Percentiles rank a stretch among this genome's conserved stretches.
Conservation (phyloP, 2,113 vertebrate genomes). For the Burhinus oedicnemus region DNA sequence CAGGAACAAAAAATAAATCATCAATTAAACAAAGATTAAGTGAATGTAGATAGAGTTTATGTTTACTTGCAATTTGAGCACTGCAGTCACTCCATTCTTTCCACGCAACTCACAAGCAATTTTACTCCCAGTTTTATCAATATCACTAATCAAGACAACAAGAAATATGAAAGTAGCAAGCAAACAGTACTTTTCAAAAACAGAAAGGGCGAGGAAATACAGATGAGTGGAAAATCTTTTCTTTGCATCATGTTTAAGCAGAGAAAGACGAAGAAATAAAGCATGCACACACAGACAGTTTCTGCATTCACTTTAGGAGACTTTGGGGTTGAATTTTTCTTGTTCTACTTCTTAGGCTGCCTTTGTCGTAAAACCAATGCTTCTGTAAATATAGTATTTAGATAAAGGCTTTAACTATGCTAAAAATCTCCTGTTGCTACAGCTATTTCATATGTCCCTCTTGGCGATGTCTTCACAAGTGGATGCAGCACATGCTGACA, state of each 20-base stretch:
- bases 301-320: neutral
- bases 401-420: neutral
- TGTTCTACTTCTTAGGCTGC: neutral
- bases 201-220: neutral
- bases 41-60: neutral
- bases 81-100: neutral
- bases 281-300: neutral
- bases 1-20: neutral
- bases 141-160: neutral
- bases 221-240: neutral
- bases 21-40: neutral
- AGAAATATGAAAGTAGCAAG: neutral
- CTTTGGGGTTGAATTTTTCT: neutral
- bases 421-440: neutral
- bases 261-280: neutral
- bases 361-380: neutral
- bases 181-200: neutral
- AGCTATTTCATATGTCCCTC: neutral
- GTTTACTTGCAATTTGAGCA: neutral
- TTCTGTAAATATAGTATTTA: neutral
- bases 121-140: neutral
- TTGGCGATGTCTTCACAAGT: neutral
- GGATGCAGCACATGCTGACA: neutral
- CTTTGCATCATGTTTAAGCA: neutral
- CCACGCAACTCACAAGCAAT: neutral